A percentile compares a stretch with the other conserved stretches of the same genome.
phyloP scores from a whole-genome alignment of 1,140 invertebrate species.

The Lepeophtheirus salmonis region DNA sequence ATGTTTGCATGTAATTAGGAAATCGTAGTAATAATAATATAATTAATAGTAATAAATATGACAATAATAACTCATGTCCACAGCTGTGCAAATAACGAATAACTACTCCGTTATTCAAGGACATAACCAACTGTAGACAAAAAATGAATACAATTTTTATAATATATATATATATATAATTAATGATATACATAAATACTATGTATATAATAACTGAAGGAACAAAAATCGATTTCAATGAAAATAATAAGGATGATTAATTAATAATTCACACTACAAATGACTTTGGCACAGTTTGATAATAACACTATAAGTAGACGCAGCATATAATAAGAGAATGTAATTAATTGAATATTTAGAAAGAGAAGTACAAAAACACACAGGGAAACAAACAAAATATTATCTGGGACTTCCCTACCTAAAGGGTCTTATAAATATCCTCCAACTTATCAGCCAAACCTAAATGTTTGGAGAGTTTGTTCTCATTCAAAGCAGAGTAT shows the following conservation, averaged over 20 bases:
- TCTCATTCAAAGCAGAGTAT: constrained; percentile 26
- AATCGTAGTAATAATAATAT: not conserved
- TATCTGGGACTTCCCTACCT: not conserved
- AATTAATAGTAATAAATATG: not conserved
- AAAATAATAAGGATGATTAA: not conserved
- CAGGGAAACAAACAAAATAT: not conserved
- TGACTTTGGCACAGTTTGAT: not conserved
- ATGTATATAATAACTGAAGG: not conserved
- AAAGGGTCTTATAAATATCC: constrained; percentile 21
- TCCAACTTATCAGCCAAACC: constrained; percentile 23
- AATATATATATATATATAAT: not conserved
- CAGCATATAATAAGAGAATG: not conserved
- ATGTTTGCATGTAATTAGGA: too few species aligned
- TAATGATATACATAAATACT: not conserved
- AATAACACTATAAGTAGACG: not conserved
- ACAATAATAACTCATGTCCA: too few species aligned
- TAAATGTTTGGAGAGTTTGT: constrained; percentile 15
- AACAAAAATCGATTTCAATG: not conserved
- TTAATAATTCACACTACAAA: not conserved
- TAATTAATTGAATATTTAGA: too few species aligned
- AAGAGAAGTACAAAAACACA: not conserved
- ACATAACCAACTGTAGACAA: not conserved
- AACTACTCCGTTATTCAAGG: not conserved
- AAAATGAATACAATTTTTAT: not conserved
- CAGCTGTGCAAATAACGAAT: too few species aligned